Evolutionary conservation across 1,140 invertebrate species (phyloP), one percentile per base, ranked within the genome.

Genomic region (Chironomus tepperi): DNA sequence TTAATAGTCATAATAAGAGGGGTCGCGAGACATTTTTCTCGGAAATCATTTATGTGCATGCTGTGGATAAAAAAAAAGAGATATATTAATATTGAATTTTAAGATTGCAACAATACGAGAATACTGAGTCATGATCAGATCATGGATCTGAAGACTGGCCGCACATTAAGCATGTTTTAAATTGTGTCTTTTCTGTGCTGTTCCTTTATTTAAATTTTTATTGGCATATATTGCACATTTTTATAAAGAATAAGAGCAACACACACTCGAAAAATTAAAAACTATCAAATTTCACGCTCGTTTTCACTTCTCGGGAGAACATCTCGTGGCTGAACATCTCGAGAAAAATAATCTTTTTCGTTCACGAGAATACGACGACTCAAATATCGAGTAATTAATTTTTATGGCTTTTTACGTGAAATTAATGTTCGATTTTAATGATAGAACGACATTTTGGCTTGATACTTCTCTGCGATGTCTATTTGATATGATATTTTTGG

Each of bases 401-500:
- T 70, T 70, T 70, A 70, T 70, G 65, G 65, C n/a, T 19, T 70
- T n/a, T 57, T 70, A 21, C 19, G 16, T 70, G 19, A 70, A 70
- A 70, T 70, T 70, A 70, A 70, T 70, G 65, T 70, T 70, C 65
- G 65, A 70, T 70, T 70, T 70, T 70, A 21, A 70, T 70, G 65
- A 70, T 70, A 70, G 47, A 57, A 57, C 47, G 47, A 57, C 47
- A 57, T 57, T 57, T 57, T n/a, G 47, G 47, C 47, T 57, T 57
- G n/a, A 5, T 15, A 57, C 5, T 57, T n/a, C 5, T n/a, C 47
- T 57, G 47, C 47, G 47, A 12, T 12, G 12, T 15, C 12, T 47
- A 15, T 47, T 34, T 34, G 24, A 34, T 34, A 34, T 34, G 24
- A n/a, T 34, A 34, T 34, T 34, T 34, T 34, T 34, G 24, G 24